Base-by-base conservation (phyloP, 2,888 invertebrate species). In the Autographa gamma region DNA sequence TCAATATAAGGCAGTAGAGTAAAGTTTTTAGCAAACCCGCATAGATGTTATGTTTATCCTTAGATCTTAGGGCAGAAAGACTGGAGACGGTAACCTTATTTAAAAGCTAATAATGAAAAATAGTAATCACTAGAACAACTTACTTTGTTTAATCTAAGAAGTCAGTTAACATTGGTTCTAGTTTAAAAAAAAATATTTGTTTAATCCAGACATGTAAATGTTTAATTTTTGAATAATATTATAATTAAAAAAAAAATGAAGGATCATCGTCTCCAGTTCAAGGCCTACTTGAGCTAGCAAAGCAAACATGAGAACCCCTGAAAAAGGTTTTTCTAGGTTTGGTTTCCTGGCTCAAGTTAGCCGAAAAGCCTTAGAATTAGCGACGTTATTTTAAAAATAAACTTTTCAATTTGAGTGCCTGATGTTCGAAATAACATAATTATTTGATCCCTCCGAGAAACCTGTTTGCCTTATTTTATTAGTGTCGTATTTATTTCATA, bases 381-480 rank as follows among this genome's bases (percentile, higher is more conserved):
- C 67, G 32, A 56, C 60, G 31, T 73, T 76, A 69, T 84, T 88
- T 87, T 79, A 83, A 85, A 76, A 74, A 74, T 78, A 91, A 91
- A 92, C 76, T 76, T 93, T 92, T 93, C 90, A 92, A 94, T 94
- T 93, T 93, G 88, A 94, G 95, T 95, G 95, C 94, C 95, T 95
- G 90, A 90, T 88, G 89, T 89, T 89, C 61, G 75, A 19, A 74
- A 84, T 71, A 87, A 91, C 86, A 88, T 88, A 91, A 91, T 93
- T 93, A 82, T 93, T 95, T 93, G 86, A 86, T 94, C 95, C 95
- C 95, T 95, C 95, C 95, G 93, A 87, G 83, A 90, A 75, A 91
- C 90, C 93, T 90, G 80, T 93, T 92, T 93, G 95, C 95, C 95
- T 95, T 95, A 95, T 95, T 95, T 95, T 94, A 91, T 92, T 94